These are phyloP conservation scores for Tauraco hartlaubi DNA, from an alignment of 2,797 vertebrate species.

Conservation along the genomic window DNA sequence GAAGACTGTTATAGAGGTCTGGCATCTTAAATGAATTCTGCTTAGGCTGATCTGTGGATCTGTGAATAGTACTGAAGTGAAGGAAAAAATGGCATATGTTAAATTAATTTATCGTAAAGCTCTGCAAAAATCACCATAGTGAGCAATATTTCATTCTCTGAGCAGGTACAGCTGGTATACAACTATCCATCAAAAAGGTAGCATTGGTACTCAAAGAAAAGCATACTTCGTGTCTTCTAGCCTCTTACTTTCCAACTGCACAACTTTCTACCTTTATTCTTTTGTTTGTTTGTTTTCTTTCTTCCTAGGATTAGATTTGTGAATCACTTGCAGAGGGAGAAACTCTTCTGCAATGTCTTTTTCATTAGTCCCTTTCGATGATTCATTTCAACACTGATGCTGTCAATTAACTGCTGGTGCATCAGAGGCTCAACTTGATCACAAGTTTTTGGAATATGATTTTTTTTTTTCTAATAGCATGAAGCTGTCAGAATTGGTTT, in stretches of 20 bases:
- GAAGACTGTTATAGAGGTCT: background rate
- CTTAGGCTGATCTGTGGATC: background rate
- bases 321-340: background rate
- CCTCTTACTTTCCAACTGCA: background rate
- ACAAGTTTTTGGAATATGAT: background rate
- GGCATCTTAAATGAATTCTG: background rate
- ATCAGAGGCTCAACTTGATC: background rate
- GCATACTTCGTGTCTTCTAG: background rate
- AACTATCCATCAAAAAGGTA: background rate
- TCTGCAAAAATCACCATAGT: background rate
- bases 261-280: background rate
- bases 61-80: background rate
- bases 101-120: background rate
- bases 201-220: background rate
- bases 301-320: background rate
- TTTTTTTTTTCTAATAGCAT: background rate
- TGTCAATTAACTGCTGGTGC: background rate
- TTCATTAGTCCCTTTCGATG: background rate
- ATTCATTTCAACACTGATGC: background rate
- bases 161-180: background rate
- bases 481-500: conserved; percentile 1
- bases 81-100: background rate
- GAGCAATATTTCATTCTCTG: background rate
- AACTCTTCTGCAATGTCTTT: background rate
- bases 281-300: no score